phyloP scores from a whole-genome alignment of 2,113 vertebrate genomes.

The Phalacrocorax aristotelis region DNA sequence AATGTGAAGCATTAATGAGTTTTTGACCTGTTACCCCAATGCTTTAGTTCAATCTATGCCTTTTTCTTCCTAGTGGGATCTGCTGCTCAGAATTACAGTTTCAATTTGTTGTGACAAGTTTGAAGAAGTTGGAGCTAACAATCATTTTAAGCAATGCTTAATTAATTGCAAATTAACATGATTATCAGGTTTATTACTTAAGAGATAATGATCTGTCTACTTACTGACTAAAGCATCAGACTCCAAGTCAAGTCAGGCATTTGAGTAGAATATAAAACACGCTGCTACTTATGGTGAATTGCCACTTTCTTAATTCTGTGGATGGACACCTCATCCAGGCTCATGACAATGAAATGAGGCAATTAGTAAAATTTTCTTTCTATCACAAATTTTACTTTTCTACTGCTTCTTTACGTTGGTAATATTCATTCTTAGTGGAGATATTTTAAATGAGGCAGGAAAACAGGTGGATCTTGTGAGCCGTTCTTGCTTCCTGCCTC shows the following conservation, averaged over 20 bases:
- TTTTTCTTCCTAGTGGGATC: background rate
- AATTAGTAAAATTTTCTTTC: background rate
- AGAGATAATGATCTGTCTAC: background rate
- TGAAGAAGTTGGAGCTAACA: background rate
- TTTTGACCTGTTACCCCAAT: fast-evolving
- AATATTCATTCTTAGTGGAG: background rate
- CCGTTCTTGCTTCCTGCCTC: background rate
- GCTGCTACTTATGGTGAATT: background rate
- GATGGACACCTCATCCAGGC: background rate
- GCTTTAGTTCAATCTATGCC: background rate
- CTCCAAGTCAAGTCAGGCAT: background rate
- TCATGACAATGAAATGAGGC: background rate
- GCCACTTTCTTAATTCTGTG: background rate
- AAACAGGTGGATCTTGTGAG: background rate
- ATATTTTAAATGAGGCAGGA: background rate
- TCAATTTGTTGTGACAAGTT: background rate
- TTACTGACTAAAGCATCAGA: background rate
- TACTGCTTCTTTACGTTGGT: background rate
- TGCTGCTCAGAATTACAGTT: background rate
- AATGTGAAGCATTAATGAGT: background rate
- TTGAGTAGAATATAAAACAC: background rate
- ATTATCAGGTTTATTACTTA: conserved; percentile 2
- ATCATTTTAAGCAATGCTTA: background rate
- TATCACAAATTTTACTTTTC: background rate
- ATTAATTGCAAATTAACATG: conserved; percentile 6